These are phyloP conservation scores for Montipora capricornis DNA, from an alignment of 64 coral and sea anemone species.

Conservation along the genomic window DNA sequence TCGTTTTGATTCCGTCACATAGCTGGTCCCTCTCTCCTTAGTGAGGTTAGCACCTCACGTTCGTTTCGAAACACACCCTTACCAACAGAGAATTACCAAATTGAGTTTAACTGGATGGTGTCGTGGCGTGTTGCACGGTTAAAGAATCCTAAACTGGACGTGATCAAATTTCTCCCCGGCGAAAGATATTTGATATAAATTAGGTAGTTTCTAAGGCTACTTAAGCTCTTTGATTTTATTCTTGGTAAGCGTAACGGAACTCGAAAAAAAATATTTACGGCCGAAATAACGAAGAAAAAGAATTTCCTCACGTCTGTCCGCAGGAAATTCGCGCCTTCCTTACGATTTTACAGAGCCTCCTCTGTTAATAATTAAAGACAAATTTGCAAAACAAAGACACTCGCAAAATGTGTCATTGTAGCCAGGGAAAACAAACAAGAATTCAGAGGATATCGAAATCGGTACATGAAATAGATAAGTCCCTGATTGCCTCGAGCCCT, in stretches of 20 bases:
- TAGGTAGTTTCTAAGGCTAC: too few species aligned
- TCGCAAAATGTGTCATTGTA: slow-evolving; percentile 32
- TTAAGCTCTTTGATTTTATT: background rate
- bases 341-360: background rate
- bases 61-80: background rate
- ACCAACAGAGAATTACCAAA: background rate
- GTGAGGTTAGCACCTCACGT: background rate
- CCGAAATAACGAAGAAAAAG: background rate
- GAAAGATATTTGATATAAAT: background rate
- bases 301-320: too few species aligned
- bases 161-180: background rate
- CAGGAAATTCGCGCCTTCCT: slow-evolving; percentile 9
- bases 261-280: background rate
- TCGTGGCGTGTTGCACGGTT: background rate
- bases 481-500: background rate
- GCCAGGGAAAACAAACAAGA: slow-evolving; percentile 29
- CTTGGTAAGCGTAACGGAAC: background rate
- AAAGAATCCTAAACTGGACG: background rate
- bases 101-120: background rate
- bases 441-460: slow-evolving; percentile 3
- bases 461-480: background rate
- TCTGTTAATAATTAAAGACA: slow-evolving; percentile 21
- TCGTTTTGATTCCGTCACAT: background rate
- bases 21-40: background rate
- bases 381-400: slow-evolving; percentile 38